Conservation (phyloP, 2,888 invertebrate genomes). For the Sminthurinus aureus region DNA sequence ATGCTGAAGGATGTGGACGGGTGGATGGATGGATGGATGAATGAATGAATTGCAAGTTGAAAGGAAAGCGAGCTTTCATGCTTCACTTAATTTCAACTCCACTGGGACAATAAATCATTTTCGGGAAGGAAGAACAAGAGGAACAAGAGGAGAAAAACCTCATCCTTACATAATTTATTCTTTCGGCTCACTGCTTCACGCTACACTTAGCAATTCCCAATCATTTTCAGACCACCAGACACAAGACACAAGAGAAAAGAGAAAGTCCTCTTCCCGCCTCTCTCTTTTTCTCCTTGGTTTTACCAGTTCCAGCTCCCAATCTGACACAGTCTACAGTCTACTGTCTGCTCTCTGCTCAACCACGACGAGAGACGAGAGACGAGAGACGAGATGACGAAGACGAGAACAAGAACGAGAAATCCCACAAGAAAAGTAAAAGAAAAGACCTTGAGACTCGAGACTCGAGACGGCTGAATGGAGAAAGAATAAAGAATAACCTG, state of each 20-base stretch:
- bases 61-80: slow-evolving; percentile 1
- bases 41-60: background rate
- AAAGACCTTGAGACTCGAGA: background rate
- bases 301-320: too few species aligned
- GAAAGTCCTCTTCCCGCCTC: too few species aligned
- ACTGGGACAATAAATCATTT: background rate
- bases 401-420: background rate
- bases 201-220: background rate
- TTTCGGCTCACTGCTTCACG: background rate
- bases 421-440: background rate
- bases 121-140: background rate
- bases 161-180: background rate
- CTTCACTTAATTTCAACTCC: background rate
- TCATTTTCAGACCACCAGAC: too few species aligned
- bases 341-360: too few species aligned
- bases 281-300: too few species aligned
- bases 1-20: too few species aligned
- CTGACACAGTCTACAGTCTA: too few species aligned
- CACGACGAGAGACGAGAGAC: too few species aligned
- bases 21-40: background rate
- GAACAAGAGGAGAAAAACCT: background rate
- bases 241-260: too few species aligned
- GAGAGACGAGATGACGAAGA: too few species aligned
- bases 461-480: background rate
- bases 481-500: background rate